phyloP scores from a whole-genome alignment of 2,113 vertebrate genomes.

The Myanophis thanlyinensis region DNA sequence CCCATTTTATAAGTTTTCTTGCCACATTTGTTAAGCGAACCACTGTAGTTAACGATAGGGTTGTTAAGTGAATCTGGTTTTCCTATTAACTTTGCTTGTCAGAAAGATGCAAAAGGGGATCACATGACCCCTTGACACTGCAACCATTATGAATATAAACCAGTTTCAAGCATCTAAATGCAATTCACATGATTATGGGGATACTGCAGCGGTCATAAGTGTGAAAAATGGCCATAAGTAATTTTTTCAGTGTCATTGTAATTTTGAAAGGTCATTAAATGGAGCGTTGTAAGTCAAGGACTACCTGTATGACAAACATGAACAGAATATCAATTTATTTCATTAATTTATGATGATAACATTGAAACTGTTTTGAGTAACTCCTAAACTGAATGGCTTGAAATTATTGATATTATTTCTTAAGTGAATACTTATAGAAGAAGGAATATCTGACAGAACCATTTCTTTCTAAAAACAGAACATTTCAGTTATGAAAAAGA shows the following conservation, averaged over 20 bases:
- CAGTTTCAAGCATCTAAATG: not conserved
- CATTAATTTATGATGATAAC: not conserved
- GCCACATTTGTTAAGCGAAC: not conserved
- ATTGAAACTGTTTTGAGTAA: not conserved
- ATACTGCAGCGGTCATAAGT: not conserved
- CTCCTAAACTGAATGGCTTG: not conserved
- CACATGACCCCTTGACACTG: not conserved
- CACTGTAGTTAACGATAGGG: not conserved
- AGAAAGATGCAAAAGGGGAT: not conserved
- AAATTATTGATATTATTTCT: not conserved
- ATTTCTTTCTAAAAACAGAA: not conserved
- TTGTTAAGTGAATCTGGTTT: not conserved
- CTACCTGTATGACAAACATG: not conserved
- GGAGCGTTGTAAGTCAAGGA: not conserved
- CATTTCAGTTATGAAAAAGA: not conserved
- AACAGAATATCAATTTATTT: conserved; percentile 13
- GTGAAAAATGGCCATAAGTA: not conserved
- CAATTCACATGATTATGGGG: not conserved
- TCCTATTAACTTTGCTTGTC: not conserved
- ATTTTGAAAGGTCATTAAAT: not conserved
- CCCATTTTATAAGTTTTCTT: not conserved
- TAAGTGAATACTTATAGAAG: not conserved
- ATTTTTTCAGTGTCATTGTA: not conserved
- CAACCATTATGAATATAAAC: not conserved
- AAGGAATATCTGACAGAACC: not conserved